phyloP scores from a whole-genome alignment of 2,888 invertebrate species.

The Morpho helenor region DNA sequence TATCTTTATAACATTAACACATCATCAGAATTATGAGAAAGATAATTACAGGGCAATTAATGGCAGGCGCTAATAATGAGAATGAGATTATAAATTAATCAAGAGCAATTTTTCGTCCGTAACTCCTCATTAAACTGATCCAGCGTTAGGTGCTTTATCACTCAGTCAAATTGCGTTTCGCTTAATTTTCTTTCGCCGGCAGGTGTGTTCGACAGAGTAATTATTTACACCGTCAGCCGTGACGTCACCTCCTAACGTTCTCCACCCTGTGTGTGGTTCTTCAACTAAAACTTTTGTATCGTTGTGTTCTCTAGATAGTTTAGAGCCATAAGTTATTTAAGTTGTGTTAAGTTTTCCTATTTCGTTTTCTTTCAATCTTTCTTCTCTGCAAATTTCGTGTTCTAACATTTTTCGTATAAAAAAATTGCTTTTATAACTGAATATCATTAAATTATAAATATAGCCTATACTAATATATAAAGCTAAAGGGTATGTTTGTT shows the following conservation, averaged over 20 bases:
- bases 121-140: slow-evolving; percentile 76
- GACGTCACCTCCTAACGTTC: slow-evolving; percentile 57
- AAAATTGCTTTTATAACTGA: too few relatives aligned
- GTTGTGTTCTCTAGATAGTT: slow-evolving; percentile 56
- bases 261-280: slow-evolving; percentile 42
- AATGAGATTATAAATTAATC: slow-evolving; percentile 59
- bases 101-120: slow-evolving; percentile 68
- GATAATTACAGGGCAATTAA: slow-evolving; percentile 48
- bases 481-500: too few relatives aligned
- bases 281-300: slow-evolving; percentile 51
- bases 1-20: slow-evolving; percentile 30
- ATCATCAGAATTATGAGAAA: slow-evolving; percentile 38
- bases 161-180: slow-evolving; percentile 79
- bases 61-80: slow-evolving; percentile 49
- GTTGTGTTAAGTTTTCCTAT: slow-evolving; percentile 39
- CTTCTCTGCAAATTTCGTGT: too few relatives aligned
- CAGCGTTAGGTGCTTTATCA: slow-evolving; percentile 73
- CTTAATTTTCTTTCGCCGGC: slow-evolving; percentile 78
- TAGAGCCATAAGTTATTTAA: slow-evolving; percentile 47
- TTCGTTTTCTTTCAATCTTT: slow-evolving; percentile 13
- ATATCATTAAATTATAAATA: too few relatives aligned
- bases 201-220: slow-evolving; percentile 80
- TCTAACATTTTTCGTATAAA: too few relatives aligned
- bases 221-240: slow-evolving; percentile 75
- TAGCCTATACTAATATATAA: too few relatives aligned